Evolutionary conservation across 1,140 invertebrate genomes (phyloP).

Genomic region (Caerostris extrusa): DNA sequence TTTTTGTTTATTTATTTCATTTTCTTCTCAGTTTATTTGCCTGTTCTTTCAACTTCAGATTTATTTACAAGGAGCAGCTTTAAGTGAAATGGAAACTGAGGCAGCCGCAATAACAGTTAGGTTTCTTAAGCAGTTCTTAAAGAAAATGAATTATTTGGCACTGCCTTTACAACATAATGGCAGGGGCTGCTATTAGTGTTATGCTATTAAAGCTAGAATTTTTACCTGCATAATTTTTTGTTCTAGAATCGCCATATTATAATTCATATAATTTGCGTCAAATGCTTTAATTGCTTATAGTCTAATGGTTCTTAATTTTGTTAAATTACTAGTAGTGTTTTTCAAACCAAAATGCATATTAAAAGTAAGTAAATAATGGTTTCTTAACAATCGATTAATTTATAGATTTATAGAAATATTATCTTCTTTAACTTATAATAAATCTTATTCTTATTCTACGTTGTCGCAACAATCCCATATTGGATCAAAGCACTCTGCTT

Average conservation of each 20-base stretch:
- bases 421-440: too few species aligned
- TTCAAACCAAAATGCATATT: too few species aligned
- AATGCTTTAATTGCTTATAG: neutral
- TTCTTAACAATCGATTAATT: too few species aligned
- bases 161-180: slow-evolving; percentile 16
- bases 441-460: too few species aligned
- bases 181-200: neutral
- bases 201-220: neutral
- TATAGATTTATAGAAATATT: too few species aligned
- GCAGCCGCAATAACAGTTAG: slow-evolving; percentile 31
- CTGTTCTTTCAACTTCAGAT: neutral
- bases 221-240: neutral
- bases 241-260: slow-evolving; percentile 13
- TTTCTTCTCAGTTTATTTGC: neutral
- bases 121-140: neutral
- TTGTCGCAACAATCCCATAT: too few species aligned
- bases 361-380: too few species aligned
- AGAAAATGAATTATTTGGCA: slow-evolving; percentile 35
- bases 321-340: neutral
- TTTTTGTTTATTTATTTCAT: neutral
- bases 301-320: slow-evolving; percentile 2
- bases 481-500: too few species aligned
- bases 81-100: slow-evolving; percentile 36
- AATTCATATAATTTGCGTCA: slow-evolving; percentile 13
- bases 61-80: neutral